Evolutionary conservation across 2,888 invertebrate genomes (phyloP), one percentile per base, ranked within the genome.

Genomic region (Apamea sordens): DNA sequence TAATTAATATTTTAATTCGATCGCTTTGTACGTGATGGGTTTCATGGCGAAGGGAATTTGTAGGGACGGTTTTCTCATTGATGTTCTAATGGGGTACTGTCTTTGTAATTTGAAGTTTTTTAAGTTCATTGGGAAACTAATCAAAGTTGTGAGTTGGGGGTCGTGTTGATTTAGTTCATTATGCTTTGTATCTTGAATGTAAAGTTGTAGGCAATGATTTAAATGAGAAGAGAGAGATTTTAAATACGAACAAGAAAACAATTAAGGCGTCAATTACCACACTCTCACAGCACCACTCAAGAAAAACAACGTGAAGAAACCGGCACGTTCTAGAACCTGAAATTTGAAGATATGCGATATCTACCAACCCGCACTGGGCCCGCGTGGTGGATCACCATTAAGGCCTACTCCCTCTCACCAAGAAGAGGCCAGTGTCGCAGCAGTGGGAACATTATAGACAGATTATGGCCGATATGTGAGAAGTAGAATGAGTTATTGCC

Each of bases 1-100:
- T 85, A 82, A 77, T 82, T 78, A 80, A 80, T 76, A 80, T 77
- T 79, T 78, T 77, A 76, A 78, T 73, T 77, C 65, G 44, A 77
- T 80, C 44, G 59, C 64, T 79, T 72, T 69, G 61, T 32, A 72
- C 69, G 24, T 76, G 71, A 50, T n/a, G 32, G 68, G 76, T 79
- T 63, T 53, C 56, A 67, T 64, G 44, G n/a, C 61, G 1, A 53
- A n/a, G 53, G 6, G 32, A 50, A 44, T 74, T 65, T 64, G 59
- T 59, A 1, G 24, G 11, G 6, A 71, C 21, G 1, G n/a, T 15
- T 59, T 32, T 36, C 5, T 11, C 44, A 13, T 61, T 44, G 18
- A 63, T 53, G 21, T 47, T 69, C 4, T 24, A 24, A 47, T 68
- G 2, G 11, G 24, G 32, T 21, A 13, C 18, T n/a, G 18, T 44